Evolutionary conservation across 1,140 invertebrate species (phyloP), one percentile per base, ranked within the genome.

Genomic region (Lycorma delicatula): DNA sequence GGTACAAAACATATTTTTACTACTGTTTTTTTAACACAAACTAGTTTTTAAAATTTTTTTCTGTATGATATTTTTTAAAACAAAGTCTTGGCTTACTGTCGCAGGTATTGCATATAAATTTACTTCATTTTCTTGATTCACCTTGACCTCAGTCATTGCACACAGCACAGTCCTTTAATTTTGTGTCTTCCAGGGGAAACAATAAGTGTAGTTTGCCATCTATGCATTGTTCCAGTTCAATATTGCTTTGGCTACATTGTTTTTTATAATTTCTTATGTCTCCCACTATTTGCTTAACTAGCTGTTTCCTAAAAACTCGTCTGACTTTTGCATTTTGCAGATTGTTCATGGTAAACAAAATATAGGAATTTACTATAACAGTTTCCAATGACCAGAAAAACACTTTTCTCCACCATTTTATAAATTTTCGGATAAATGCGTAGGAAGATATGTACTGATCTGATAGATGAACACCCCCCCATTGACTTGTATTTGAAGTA

Each of bases 341-440:
- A 36, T 20, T 41, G 36, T n/a, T 28, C 7, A 22, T 54, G 18
- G 34, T 54, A 20, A 22, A 20, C n/a, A n/a, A n/a, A n/a, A n/a
- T 54, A 38, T 36, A 54, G 12, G 52, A 54, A 38, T 54, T 54
- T 20, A 54, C 52, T n/a, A 54, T 28, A 36, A 13, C 25, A 20
- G 36, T 31, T 31, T 54, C 52, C 29, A 28, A 38, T 13, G 16
- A 13, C 31, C 31, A 22, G 31, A 54, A 38, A 36, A 22, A 34
- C 34, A 54, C n/a, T n/a, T n/a, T n/a, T n/a, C 52, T 34, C 52
- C 52, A 54, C 52, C 52, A 54, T 38, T 54, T 54, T 7, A 54
- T 22, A 38, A 13, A 28, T 38, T 38, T 54, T 38, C 31, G 13
- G 29, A n/a, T 36, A 54, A 41, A 41, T 16, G 36, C 36, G 20